Percentiles rank a stretch among this genome's conserved stretches.
phyloP scores from a whole-genome alignment of 2,113 vertebrate genomes.

The Myanophis thanlyinensis region DNA sequence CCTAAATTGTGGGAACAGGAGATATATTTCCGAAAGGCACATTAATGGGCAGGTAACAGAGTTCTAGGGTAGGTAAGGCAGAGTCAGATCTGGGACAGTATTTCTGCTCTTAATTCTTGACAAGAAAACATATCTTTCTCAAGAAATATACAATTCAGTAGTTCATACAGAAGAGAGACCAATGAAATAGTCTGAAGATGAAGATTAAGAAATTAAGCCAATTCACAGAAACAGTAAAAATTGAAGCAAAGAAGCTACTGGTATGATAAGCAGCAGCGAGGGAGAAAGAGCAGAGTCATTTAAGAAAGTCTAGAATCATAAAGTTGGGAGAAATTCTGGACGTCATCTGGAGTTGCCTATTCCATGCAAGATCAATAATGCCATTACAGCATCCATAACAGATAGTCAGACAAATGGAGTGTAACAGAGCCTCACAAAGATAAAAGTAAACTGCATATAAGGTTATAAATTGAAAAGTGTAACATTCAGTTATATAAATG shows the following conservation, averaged over 20 bases:
- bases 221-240: not conserved
- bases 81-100: not conserved
- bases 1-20: not conserved
- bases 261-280: not conserved
- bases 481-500: conserved; percentile 3
- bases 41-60: not conserved
- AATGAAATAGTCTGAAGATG: not conserved
- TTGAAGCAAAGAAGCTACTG: not conserved
- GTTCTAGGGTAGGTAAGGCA: not conserved
- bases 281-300: not conserved
- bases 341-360: not conserved
- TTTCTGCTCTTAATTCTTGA: not conserved
- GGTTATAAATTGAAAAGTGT: not conserved
- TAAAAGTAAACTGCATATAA: not conserved
- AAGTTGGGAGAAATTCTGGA: not conserved
- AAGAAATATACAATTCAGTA: not conserved
- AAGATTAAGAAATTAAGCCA: not conserved
- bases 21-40: not conserved
- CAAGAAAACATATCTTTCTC: not conserved
- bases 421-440: not conserved
- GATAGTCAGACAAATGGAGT: not conserved
- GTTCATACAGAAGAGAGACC: not conserved
- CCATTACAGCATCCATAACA: not conserved
- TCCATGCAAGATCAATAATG: not conserved
- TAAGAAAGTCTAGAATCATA: not conserved